A percentile compares a stretch with the other conserved stretches of the same genome.
These are phyloP conservation scores for Sinocyclocheilus anshuiensis DNA, from an alignment of 2,113 vertebrate genomes.

Conservation along the genomic window DNA sequence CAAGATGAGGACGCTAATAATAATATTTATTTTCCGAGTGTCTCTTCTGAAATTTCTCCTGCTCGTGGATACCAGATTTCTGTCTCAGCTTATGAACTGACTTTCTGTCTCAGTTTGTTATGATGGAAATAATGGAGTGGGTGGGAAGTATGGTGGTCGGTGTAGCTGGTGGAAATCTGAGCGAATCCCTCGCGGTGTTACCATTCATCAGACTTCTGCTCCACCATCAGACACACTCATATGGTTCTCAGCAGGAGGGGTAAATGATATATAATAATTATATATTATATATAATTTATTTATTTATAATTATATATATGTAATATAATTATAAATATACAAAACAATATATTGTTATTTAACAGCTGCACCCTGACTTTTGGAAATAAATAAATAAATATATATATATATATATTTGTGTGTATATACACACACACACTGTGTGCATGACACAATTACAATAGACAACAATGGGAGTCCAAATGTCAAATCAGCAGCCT, in stretches of 20 bases:
- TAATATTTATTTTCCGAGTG: background rate
- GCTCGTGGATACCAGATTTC: background rate
- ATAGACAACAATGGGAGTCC: background rate
- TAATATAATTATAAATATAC: too few species aligned
- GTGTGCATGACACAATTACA: background rate
- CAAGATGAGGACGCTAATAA: background rate
- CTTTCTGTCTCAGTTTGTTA: constrained; percentile 1
- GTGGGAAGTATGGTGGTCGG: background rate
- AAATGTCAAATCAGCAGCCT: background rate
- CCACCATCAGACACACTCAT: constrained; percentile 16
- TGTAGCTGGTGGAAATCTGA: constrained; percentile 5
- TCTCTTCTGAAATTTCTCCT: background rate
- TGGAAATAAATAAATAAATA: too few species aligned
- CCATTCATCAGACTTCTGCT: constrained; percentile 43
- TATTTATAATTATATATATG: too few species aligned
- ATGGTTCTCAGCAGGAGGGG: constrained; percentile 19
- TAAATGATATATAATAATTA: too few species aligned
- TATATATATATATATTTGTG: too few species aligned
- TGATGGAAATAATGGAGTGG: constrained; percentile 12
- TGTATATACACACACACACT: too few species aligned
- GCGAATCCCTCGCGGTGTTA: constrained; percentile 32
- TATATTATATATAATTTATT: too few species aligned
- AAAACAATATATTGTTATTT: too few species aligned
- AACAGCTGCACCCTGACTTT: too few species aligned
- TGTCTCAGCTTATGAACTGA: background rate